phyloP scores from a whole-genome alignment of 2,113 vertebrate species.

The Lamprotornis superbus region DNA sequence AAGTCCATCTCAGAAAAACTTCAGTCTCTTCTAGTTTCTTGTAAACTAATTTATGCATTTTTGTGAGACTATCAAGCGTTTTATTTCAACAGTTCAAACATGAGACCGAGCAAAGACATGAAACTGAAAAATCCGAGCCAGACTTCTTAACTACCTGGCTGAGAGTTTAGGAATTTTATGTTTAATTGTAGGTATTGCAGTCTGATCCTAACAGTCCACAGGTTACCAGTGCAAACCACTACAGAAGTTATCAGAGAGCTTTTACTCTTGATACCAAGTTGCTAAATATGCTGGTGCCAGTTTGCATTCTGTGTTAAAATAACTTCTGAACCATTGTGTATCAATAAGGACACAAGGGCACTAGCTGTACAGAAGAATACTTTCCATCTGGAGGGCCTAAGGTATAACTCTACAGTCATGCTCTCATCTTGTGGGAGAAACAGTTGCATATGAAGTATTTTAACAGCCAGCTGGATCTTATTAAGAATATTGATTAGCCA shows the following conservation, averaged over 20 bases:
- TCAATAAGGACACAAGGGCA: background rate
- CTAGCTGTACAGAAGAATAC: background rate
- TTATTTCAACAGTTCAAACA: background rate
- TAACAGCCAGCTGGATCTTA: background rate
- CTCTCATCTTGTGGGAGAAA: background rate
- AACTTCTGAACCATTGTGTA: background rate
- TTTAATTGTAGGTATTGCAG: background rate
- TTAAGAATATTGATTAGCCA: background rate
- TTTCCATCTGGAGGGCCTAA: background rate
- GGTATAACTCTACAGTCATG: background rate
- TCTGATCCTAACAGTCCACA: background rate
- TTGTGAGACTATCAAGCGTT: background rate
- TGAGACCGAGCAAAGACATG: background rate
- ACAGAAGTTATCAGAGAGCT: background rate
- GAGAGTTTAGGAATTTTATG: background rate
- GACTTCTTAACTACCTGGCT: background rate
- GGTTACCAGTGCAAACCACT: background rate
- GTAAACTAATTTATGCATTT: background rate
- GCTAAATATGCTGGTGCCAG: accelerated
- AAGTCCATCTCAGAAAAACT: background rate
- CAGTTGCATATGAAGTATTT: background rate
- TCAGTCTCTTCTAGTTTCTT: background rate
- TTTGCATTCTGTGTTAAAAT: background rate
- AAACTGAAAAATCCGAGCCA: background rate
- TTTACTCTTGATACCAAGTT: background rate